Evolutionary conservation across 2,888 invertebrate genomes (phyloP).

Genomic region (Athetis lepigone): DNA sequence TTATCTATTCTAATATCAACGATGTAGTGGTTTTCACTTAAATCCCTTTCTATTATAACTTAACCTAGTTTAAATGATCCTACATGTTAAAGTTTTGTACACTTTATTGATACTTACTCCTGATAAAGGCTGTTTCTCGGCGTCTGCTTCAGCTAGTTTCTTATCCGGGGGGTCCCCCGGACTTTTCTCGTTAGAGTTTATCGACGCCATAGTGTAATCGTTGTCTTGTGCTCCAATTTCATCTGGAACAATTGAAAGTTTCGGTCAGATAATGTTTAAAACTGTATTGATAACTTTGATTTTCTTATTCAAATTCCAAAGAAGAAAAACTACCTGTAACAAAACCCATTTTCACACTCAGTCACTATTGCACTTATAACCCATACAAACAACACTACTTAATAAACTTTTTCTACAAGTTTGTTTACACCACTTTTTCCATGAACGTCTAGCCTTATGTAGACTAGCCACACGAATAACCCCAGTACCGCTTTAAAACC

Average conservation of each 20-base stretch:
- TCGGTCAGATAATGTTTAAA: background rate
- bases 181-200: slow-evolving; percentile 84
- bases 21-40: background rate
- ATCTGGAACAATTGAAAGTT: slow-evolving; percentile 77
- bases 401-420: background rate
- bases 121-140: slow-evolving; percentile 86
- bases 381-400: background rate
- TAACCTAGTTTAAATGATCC: background rate
- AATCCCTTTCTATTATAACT: background rate
- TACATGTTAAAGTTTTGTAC: background rate
- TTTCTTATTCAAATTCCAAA: background rate
- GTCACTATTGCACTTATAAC: too few relatives aligned
- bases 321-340: slow-evolving; percentile 20
- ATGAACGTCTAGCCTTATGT: slow-evolving; percentile 14
- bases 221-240: slow-evolving; percentile 84
- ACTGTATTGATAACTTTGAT: too few relatives aligned
- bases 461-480: slow-evolving; percentile 4
- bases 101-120: slow-evolving; percentile 76
- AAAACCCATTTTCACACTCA: slow-evolving; percentile 8
- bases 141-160: slow-evolving; percentile 82
- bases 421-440: background rate
- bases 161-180: slow-evolving; percentile 84
- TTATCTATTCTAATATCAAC: too few relatives aligned
- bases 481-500: background rate
- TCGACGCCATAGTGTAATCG: slow-evolving; percentile 86